phyloP scores from a whole-genome alignment of 2,797 vertebrate genomes.

The Epinephelus coioides region DNA sequence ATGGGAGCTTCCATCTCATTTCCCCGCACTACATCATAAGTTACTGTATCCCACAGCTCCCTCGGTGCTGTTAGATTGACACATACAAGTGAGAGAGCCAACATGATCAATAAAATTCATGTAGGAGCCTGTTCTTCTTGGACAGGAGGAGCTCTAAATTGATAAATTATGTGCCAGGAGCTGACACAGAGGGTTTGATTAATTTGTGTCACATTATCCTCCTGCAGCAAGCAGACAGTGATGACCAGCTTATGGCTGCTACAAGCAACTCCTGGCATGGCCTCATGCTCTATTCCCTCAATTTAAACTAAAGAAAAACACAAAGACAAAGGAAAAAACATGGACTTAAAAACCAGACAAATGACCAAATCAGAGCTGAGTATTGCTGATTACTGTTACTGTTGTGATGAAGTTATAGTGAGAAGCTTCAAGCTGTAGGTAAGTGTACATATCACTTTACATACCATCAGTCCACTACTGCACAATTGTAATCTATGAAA shows the following conservation, averaged over 20 bases:
- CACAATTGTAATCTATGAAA: not conserved
- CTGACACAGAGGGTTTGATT: constrained; percentile 25
- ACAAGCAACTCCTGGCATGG: not conserved
- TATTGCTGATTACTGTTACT: no score
- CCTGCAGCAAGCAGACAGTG: constrained; percentile 1
- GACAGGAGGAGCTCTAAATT: constrained; percentile 11
- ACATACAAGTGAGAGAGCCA: constrained; percentile 16
- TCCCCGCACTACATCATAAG: not conserved
- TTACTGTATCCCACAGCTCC: not conserved
- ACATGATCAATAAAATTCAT: constrained; percentile 55
- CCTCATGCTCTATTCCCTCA: not conserved
- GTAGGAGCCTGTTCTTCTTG: constrained; percentile 32
- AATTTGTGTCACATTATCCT: constrained; percentile 28
- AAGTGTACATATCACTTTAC: not conserved
- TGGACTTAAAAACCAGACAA: not conserved
- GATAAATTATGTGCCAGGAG: constrained; percentile 30
- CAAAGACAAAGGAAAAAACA: not conserved
- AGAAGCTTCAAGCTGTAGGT: not conserved
- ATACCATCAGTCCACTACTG: not conserved
- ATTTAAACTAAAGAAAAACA: not conserved
- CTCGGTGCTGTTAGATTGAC: constrained; percentile 14
- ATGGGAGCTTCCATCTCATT: not conserved
- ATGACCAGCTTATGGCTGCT: not conserved
- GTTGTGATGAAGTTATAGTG: not conserved
- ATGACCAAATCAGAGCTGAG: not conserved